phyloP scores from a whole-genome alignment of 2,113 vertebrate genomes.

The Ceyx melanurus region DNA sequence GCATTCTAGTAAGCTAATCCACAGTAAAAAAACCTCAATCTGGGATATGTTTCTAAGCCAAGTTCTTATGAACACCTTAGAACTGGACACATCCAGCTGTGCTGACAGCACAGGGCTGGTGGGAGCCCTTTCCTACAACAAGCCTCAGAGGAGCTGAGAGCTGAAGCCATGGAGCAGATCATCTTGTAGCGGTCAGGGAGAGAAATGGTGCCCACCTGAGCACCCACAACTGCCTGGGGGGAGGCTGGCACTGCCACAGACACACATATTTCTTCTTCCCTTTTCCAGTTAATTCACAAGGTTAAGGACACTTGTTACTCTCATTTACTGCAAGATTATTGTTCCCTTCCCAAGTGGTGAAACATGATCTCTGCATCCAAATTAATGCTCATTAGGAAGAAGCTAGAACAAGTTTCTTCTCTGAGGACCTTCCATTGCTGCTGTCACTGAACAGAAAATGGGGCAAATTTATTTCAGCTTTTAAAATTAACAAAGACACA shows the following conservation, averaged over 20 bases:
- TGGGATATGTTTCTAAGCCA: not conserved
- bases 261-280: not conserved
- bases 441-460: not conserved
- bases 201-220: not conserved
- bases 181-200: not conserved
- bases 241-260: not conserved
- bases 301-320: not conserved
- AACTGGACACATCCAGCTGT: not conserved
- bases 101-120: not conserved
- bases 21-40: not conserved
- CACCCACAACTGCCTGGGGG: not conserved
- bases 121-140: not conserved
- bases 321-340: not conserved
- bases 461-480: not conserved
- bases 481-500: not conserved
- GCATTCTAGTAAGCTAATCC: not conserved
- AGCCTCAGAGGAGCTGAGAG: not conserved
- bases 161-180: not conserved
- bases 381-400: not conserved
- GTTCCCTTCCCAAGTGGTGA: not conserved
- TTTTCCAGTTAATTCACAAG: not conserved
- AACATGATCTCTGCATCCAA: not conserved
- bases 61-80: not conserved
- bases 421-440: not conserved
- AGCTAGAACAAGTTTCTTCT: not conserved